Evolutionary conservation across 1,140 invertebrate genomes (phyloP), one percentile per base, ranked within the genome.

Genomic region (Macrobrachium rosenbergii): DNA sequence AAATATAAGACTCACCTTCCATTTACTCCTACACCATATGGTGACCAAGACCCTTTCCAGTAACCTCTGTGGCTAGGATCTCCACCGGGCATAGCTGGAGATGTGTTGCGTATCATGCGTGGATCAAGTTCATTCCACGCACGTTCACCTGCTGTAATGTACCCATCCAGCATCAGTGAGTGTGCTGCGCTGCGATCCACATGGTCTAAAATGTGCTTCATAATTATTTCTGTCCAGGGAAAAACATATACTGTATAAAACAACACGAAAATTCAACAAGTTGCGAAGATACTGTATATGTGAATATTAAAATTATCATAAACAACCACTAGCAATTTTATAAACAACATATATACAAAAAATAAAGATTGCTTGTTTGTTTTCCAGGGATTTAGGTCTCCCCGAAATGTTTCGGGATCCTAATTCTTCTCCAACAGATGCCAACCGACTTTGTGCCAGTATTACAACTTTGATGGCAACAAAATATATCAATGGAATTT

Each of bases 31-130:
- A 87, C 11, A 7, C 85, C 85, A 28, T 12, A 75, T 2, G 85
- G 85, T 52, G 85, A 87, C 85, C 85, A 87, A 14, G 63, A 67
- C 2, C 85, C 85, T 43, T 63, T 43, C 16, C 73, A 67, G 72
- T 81, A 87, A 14, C 85, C 85, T 67, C 64, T n/a, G 79, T 87
- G 85, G 17, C 43, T 73, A 19, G 78, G 16, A 19, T 81, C 79
- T 14, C 85, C 85, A 23, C 85, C 76, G 0, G 85, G 78, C 78
- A 87, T 76, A 3, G 64, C 78, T 19, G 85, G 60, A 17, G 67
- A 72, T 16, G 37, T 75, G 60, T 60, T 81, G 14, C 78, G 77
- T 6, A n/a, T 43, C 58, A 75, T 63, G 37, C 59, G 77, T 16
- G 85, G 85, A 28, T 81, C 69, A 17, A 76, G 85, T 59, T 87